Evolutionary conservation across 1,140 invertebrate genomes (phyloP).

Genomic region (Drosophila mayri): DNA sequence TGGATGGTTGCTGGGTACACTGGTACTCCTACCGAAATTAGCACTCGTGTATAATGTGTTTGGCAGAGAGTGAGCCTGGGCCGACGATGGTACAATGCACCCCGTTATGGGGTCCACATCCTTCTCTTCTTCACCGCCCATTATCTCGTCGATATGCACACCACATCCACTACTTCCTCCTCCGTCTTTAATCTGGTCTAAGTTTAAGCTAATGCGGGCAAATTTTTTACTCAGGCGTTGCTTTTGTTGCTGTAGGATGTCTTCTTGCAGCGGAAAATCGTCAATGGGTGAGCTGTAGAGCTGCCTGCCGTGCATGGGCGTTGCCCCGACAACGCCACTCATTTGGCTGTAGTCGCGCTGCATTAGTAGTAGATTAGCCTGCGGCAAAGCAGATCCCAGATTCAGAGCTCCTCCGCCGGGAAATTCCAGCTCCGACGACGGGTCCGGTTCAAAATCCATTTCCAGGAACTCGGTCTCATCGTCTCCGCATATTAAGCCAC

Average conservation of each 20-base stretch:
- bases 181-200: constrained; percentile 78
- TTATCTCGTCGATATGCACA: constrained; percentile 41
- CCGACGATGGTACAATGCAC: background rate
- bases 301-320: constrained; percentile 52
- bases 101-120: constrained; percentile 12
- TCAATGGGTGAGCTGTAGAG: constrained; percentile 78
- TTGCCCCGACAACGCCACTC: constrained; percentile 43
- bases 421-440: constrained; percentile 75
- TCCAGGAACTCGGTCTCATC: constrained; percentile 83
- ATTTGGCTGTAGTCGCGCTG: constrained; percentile 76
- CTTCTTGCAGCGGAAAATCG: constrained; percentile 61
- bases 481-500: constrained; percentile 36
- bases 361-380: constrained; percentile 70
- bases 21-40: constrained; percentile 66
- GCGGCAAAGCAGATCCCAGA: constrained; percentile 20
- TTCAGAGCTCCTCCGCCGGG: constrained; percentile 30
- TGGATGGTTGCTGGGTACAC: constrained; percentile 52
- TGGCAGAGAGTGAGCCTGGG: constrained; percentile 68
- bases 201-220: constrained; percentile 72
- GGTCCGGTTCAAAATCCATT: constrained; percentile 84
- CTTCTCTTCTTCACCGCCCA: constrained; percentile 24
- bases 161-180: constrained; percentile 32
- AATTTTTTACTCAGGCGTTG: constrained; percentile 72
- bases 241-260: constrained; percentile 62
- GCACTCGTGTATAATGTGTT: constrained; percentile 54